Base-by-base conservation (phyloP, 2,888 invertebrate species). In the Eustalomyia histrio region DNA sequence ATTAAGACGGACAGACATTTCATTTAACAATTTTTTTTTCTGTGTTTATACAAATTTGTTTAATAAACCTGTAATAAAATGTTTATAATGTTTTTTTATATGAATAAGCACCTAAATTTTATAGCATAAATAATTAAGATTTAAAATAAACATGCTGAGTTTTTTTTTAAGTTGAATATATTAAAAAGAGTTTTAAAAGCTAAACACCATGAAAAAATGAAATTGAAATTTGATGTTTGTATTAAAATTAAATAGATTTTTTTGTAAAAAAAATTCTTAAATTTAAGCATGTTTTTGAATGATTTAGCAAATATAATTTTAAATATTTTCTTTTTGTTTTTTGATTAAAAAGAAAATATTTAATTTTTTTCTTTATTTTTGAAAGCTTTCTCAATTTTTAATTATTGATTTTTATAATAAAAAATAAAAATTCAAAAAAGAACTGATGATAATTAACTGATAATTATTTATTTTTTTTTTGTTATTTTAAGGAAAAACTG, bases 401-500 rank as follows among this genome's bases (percentile, higher is more conserved):
- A 4, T 57, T 50, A 18, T 43, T 57, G 12, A 10, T 29, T 65
- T 61, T 72, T 61, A 33, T 43, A 29, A 17, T 64, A 47, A 64
- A 67, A 52, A 39, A 39, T 12, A 21, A 57, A 52, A 64, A 35
- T 14, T 35, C 43, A 58, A 43, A 8, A 21, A 69, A 39, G 18
- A 17, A 55, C 17, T 65, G 58, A 76, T 21, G 65, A 60, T n/a
- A 43, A 68, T 24, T 21, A 43, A 65, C 68, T 16, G 35, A 63
- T 69, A 72, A 57, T 69, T 39, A 50, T 58, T 14, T 10, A 24
- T 10, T 68, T 60, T 61, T 61, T 18, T 57, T 50, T 16, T 35
- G 3, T 79, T 78, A 83, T 47, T 29, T 73, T 58, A 71, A 79
- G 10, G 14, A 58, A 39, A 65, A 71, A 69, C 65, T 72, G 73